Percentiles rank a stretch among this genome's conserved stretches.
phyloP scores from a whole-genome alignment of 2,113 vertebrate genomes.

The Nematolebias whitei region DNA sequence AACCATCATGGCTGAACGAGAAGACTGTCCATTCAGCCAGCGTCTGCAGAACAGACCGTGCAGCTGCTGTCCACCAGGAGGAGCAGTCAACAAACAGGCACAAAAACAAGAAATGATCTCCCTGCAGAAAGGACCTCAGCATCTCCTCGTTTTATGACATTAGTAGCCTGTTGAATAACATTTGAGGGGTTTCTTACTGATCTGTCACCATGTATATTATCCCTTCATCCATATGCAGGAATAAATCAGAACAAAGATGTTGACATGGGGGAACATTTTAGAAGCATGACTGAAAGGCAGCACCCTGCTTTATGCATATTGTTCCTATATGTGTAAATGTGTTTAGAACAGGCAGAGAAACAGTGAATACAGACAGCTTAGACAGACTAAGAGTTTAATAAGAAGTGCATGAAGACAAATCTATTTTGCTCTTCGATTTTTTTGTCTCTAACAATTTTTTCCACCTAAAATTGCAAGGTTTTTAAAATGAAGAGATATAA shows the following conservation, averaged over 20 bases:
- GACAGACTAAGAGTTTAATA: constrained; percentile 8
- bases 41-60: constrained; percentile 19
- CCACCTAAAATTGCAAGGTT: not conserved
- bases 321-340: not conserved
- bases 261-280: not conserved
- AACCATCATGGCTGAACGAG: constrained; percentile 11
- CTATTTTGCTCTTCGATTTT: not conserved
- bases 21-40: constrained; percentile 28
- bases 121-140: not conserved
- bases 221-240: too few relatives aligned
- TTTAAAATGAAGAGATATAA: too few relatives aligned
- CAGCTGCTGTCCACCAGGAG: constrained; percentile 55
- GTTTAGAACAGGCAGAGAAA: constrained; percentile 3
- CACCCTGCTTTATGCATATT: too few relatives aligned
- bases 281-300: too few relatives aligned
- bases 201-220: too few relatives aligned
- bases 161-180: too few relatives aligned
- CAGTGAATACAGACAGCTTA: constrained; percentile 17
- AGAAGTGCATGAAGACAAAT: not conserved
- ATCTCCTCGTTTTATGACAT: too few relatives aligned
- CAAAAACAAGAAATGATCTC: constrained; percentile 24
- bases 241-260: not conserved
- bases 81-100: constrained; percentile 45
- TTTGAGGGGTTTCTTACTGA: too few relatives aligned
- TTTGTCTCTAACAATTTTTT: not conserved